Percentiles rank a stretch among this genome's conserved stretches.
phyloP scores from a whole-genome alignment of 2,113 vertebrate genomes.

The Heteronetta atricapilla region DNA sequence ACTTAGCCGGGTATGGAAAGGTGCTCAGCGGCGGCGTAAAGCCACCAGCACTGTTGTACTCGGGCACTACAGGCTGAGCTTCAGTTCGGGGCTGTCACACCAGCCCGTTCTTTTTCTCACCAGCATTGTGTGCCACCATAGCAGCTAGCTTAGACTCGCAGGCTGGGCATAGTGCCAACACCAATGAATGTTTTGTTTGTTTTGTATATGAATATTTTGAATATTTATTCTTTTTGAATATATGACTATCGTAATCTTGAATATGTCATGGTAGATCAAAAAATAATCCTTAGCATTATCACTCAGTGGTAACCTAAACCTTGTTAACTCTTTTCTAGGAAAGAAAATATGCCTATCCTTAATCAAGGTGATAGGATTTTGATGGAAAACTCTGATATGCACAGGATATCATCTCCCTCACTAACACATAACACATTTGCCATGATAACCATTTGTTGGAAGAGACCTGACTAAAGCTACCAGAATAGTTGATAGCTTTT shows the following conservation, averaged over 20 bases:
- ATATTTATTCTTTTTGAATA: not conserved
- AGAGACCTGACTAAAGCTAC: not conserved
- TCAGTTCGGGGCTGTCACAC: too few relatives aligned
- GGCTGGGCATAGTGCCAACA: not conserved
- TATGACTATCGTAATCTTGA: not conserved
- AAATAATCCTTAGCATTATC: not conserved
- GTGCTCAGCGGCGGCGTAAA: not conserved
- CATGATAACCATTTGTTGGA: not conserved
- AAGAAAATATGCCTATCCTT: not conserved
- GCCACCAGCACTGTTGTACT: not conserved
- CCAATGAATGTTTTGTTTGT: not conserved
- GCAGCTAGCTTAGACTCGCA: not conserved
- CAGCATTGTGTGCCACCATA: not conserved
- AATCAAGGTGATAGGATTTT: not conserved
- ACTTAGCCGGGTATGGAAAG: too few relatives aligned
- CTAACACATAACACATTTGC: not conserved
- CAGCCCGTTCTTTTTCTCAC: not conserved
- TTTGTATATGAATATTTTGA: not conserved
- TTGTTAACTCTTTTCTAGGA: not conserved
- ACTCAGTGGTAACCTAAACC: not conserved
- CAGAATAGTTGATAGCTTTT: not conserved
- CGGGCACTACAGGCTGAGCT: not conserved
- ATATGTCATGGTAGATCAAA: not conserved
- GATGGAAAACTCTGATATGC: not conserved
- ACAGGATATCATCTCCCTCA: not conserved